These are phyloP conservation scores for Geopemphigus sp. DNA, from an alignment of 1,140 invertebrate genomes.

Conservation along the genomic window DNA sequence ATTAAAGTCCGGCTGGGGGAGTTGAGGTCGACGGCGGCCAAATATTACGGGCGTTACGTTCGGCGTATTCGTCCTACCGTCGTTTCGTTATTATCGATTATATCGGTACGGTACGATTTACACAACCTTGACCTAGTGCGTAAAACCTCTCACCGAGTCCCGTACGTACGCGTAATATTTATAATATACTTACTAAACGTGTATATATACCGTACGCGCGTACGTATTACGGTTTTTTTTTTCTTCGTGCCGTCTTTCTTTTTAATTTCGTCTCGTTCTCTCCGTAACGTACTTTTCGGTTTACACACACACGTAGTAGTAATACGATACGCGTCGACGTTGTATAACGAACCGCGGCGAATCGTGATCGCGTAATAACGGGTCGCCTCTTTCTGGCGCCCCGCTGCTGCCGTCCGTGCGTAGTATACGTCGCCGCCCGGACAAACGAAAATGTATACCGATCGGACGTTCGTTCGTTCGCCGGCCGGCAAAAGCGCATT, in stretches of 20 bases:
- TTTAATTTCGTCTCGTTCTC: neutral
- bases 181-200: too few relatives aligned
- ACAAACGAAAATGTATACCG: neutral
- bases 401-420: too few relatives aligned
- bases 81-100: neutral
- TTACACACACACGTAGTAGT: too few relatives aligned
- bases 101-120: neutral
- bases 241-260: conserved; percentile 15
- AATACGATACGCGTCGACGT: neutral
- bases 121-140: conserved; percentile 18
- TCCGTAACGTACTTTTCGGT: neutral
- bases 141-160: conserved; percentile 25
- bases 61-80: neutral
- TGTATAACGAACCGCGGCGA: conserved; percentile 36
- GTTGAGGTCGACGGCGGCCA: neutral
- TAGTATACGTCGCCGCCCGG: neutral
- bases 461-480: neutral
- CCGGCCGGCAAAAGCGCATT: neutral
- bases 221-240: neutral
- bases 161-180: too few relatives aligned
- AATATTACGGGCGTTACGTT: neutral
- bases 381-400: neutral
- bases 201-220: neutral
- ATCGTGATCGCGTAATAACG: conserved; percentile 35
- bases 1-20: conserved; percentile 8